Conservation (phyloP, 2,888 invertebrate genomes). For the Phorcus lineatus region DNA sequence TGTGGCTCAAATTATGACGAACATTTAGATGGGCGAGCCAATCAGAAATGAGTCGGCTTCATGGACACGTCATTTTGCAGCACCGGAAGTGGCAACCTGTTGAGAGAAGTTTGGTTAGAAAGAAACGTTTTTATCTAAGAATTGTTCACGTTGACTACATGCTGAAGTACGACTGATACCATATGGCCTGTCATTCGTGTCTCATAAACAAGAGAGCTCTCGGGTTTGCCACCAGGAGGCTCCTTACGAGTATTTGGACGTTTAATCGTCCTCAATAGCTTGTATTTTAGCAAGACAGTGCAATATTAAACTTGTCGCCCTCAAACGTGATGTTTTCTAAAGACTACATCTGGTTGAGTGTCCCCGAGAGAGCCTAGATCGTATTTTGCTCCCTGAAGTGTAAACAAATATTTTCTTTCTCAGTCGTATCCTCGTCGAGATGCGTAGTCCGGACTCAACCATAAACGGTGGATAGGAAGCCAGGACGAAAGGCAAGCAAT, state of each 20-base stretch:
- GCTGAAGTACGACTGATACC: too few species aligned
- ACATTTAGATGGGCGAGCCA: too few species aligned
- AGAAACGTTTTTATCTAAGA: too few species aligned
- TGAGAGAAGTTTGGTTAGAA: too few species aligned
- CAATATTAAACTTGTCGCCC: background rate
- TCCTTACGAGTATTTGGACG: background rate
- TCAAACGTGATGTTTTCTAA: background rate
- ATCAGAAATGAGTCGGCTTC: too few species aligned
- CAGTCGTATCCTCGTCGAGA: background rate
- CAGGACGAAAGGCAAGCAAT: background rate
- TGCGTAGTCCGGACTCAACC: background rate
- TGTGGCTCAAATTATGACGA: too few species aligned
- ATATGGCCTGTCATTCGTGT: too few species aligned
- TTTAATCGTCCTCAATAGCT: background rate
- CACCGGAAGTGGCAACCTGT: too few species aligned
- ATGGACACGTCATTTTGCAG: too few species aligned
- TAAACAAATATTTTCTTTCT: slow-evolving; percentile 7
- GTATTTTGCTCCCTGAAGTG: background rate
- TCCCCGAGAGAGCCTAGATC: background rate
- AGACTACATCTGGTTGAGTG: background rate
- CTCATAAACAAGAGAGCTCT: too few species aligned
- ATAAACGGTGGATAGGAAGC: background rate
- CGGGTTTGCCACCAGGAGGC: too few species aligned
- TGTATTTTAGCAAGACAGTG: slow-evolving; percentile 4
- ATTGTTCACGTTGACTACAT: too few species aligned